A percentile compares a stretch with the other conserved stretches of the same genome.
These are phyloP conservation scores for Paelopatides confundens DNA, from an alignment of 53 echinoderm and acorn worm species.

Conservation along the genomic window DNA sequence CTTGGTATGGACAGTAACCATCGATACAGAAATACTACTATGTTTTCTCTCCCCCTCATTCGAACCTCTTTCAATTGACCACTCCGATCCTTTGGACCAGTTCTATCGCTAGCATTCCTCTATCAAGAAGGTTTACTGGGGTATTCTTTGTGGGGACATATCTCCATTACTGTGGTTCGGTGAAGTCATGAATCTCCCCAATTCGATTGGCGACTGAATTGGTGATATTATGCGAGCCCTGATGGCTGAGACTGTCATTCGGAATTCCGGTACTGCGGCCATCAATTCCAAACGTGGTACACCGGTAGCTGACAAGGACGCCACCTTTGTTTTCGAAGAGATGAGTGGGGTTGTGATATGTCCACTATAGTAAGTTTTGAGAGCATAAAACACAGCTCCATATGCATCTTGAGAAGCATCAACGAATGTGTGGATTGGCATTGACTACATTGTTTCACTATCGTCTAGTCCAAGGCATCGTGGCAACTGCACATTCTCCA, in stretches of 20 bases:
- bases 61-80: background rate
- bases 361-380: background rate
- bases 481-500: background rate
- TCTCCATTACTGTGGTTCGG: no score
- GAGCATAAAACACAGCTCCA: constrained; percentile 39
- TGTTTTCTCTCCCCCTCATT: no score
- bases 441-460: background rate
- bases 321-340: constrained; percentile 30
- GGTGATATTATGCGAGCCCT: no score
- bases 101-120: background rate
- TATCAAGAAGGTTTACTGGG: background rate
- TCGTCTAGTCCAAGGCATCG: no score
- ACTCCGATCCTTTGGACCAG: no score
- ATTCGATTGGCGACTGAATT: constrained; percentile 7
- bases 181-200: no score
- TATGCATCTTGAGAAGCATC: constrained; percentile 50
- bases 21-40: no score
- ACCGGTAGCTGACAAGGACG: constrained; percentile 15
- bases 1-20: no score
- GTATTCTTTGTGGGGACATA: no score
- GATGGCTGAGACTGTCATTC: background rate
- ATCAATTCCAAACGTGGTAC: constrained; percentile 51
- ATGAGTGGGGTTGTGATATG: background rate
- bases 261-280: constrained; percentile 4
- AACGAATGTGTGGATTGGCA: constrained; percentile 16